Evolutionary conservation across 2,113 vertebrate species (phyloP).

Genomic region (Cebidichthys violaceus): DNA sequence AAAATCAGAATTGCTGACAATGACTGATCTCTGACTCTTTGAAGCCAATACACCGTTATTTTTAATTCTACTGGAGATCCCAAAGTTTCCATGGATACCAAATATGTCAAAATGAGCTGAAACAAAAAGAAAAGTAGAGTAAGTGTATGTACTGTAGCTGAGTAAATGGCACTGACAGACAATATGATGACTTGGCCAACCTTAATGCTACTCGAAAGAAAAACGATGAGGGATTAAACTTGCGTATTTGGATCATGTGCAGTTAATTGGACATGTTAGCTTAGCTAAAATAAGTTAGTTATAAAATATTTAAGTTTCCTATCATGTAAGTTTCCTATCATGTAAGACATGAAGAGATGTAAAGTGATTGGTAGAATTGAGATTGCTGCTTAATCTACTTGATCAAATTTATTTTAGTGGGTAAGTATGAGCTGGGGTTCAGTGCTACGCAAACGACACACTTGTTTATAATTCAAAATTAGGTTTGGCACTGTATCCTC

Average conservation of each 20-base stretch:
- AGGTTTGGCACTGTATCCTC: too few relatives aligned
- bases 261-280: neutral
- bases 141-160: too few relatives aligned
- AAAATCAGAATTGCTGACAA: neutral
- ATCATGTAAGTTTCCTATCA: neutral
- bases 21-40: neutral
- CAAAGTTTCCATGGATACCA: neutral
- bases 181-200: too few relatives aligned
- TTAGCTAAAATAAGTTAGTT: neutral
- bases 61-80: neutral
- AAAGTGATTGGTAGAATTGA: neutral
- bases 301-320: neutral
- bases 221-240: neutral
- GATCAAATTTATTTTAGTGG: neutral
- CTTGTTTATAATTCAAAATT: neutral
- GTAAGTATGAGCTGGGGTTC: neutral
- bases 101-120: neutral
- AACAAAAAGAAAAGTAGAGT: neutral
- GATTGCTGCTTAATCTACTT: too few relatives aligned
- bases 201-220: neutral
- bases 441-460: neutral
- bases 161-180: neutral
- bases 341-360: neutral
- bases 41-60: neutral
- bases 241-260: neutral